A percentile compares a stretch with the other conserved stretches of the same genome.
These are phyloP conservation scores for Phylloscopus whistleri DNA, from an alignment of 2,113 vertebrate genomes.

Conservation along the genomic window DNA sequence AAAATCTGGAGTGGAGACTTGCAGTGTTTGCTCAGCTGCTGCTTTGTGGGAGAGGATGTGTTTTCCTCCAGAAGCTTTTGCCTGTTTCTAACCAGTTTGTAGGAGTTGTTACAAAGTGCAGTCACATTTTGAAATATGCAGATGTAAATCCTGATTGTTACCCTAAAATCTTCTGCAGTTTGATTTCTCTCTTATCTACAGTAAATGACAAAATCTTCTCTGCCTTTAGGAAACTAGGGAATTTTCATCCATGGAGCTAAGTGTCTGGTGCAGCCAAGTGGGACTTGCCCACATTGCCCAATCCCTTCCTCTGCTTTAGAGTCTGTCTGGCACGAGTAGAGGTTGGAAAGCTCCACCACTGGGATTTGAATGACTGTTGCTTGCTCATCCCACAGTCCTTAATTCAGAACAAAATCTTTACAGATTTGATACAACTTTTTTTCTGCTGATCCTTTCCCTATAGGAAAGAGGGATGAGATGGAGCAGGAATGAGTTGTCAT, in stretches of 20 bases:
- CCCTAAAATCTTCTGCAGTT: not conserved
- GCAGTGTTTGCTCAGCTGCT: not conserved
- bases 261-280: not conserved
- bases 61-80: not conserved
- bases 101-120: not conserved
- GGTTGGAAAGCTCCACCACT: not conserved
- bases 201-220: not conserved
- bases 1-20: not conserved
- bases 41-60: not conserved
- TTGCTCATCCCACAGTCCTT: not conserved
- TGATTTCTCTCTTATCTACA: not conserved
- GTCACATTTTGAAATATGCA: not conserved
- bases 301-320: not conserved
- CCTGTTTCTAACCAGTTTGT: not conserved
- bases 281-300: not conserved
- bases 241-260: not conserved
- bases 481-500: not conserved
- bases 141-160: not conserved
- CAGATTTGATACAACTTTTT: not conserved
- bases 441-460: not conserved
- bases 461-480: not conserved
- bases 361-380: not conserved
- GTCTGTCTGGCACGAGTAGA: not conserved
- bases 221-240: not conserved
- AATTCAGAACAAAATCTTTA: not conserved